These are phyloP conservation scores for Eurytoma californica DNA, from an alignment of 2,888 invertebrate species.

Conservation along the genomic window DNA sequence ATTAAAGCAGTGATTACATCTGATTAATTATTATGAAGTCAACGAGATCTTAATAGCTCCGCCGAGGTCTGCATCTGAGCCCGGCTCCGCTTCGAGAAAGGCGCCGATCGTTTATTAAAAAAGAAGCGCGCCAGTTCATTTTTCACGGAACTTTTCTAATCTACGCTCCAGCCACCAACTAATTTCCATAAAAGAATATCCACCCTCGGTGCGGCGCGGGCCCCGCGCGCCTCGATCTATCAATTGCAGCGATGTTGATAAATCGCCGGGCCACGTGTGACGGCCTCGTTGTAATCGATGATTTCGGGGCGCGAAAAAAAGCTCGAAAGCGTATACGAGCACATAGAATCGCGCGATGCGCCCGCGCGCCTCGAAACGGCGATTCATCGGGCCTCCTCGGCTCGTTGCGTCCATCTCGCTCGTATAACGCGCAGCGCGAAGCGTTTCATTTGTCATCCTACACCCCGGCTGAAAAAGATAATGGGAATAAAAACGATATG, in stretches of 20 bases:
- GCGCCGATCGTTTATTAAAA: constrained; percentile 34
- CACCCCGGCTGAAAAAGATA: constrained; percentile 37
- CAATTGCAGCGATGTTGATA: constrained; percentile 50
- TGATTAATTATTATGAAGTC: constrained; percentile 28
- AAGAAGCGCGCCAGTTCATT: constrained; percentile 21
- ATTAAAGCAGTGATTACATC: constrained; percentile 1
- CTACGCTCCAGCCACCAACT: constrained; percentile 1
- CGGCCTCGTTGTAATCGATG: constrained; percentile 47
- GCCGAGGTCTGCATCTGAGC: not conserved
- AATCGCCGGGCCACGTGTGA: constrained; percentile 40
- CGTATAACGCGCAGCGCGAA: constrained; percentile 32
- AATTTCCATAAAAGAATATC: constrained; percentile 52
- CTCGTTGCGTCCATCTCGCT: not conserved
- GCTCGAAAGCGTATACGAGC: not conserved
- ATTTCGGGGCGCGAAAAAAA: constrained; percentile 20
- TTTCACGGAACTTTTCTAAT: constrained; percentile 50
- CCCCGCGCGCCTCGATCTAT: constrained; percentile 39
- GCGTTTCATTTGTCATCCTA: constrained; percentile 52
- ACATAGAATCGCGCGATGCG: not conserved
- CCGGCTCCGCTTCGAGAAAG: not conserved
- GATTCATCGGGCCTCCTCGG: constrained; percentile 14
- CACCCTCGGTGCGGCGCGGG: not conserved
- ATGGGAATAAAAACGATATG: constrained; percentile 44
- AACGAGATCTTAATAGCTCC: not conserved
- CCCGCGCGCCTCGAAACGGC: constrained; percentile 11